Evolutionary conservation across 2,888 invertebrate species (phyloP).

Genomic region (Odontothrips loti): DNA sequence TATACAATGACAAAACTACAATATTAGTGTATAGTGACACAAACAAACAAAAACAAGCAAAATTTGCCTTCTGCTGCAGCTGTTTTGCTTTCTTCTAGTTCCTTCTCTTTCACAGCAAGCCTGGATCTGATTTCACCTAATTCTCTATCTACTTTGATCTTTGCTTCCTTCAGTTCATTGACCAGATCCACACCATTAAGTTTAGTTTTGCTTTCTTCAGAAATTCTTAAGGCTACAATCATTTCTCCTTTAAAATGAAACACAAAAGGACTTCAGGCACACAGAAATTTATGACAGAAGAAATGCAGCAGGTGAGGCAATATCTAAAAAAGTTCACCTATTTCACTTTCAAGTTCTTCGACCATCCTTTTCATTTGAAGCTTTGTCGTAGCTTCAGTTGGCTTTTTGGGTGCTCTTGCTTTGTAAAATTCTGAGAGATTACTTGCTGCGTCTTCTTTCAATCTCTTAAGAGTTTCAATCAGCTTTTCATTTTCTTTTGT

Average conservation of each 20-base stretch:
- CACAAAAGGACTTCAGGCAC: conserved; percentile 28
- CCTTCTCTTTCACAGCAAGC: conserved; percentile 54
- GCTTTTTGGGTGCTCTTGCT: conserved; percentile 66
- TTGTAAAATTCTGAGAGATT: conserved; percentile 52
- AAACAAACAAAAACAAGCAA: no score
- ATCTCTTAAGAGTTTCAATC: conserved; percentile 59
- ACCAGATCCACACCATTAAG: conserved; percentile 40
- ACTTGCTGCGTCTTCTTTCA: conserved; percentile 62
- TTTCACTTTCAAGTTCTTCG: conserved; percentile 82
- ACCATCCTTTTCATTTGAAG: conserved; percentile 76
- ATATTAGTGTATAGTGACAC: background rate
- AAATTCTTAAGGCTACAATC: conserved; percentile 58
- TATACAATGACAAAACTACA: background rate
- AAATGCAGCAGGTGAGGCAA: background rate
- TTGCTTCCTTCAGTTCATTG: conserved; percentile 41
- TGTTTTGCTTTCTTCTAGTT: conserved; percentile 51
- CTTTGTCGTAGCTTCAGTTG: conserved; percentile 67
- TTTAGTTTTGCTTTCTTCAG: conserved; percentile 48
- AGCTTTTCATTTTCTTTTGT: conserved; percentile 64
- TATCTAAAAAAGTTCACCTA: conserved; percentile 51
- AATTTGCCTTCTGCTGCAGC: conserved; percentile 41
- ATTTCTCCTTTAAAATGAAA: conserved; percentile 53
- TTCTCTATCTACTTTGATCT: conserved; percentile 42
- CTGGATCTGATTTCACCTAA: conserved; percentile 52
- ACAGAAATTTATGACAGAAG: background rate